phyloP scores from a whole-genome alignment of 2,797 vertebrate species.

The Distichodus sexfasciatus region DNA sequence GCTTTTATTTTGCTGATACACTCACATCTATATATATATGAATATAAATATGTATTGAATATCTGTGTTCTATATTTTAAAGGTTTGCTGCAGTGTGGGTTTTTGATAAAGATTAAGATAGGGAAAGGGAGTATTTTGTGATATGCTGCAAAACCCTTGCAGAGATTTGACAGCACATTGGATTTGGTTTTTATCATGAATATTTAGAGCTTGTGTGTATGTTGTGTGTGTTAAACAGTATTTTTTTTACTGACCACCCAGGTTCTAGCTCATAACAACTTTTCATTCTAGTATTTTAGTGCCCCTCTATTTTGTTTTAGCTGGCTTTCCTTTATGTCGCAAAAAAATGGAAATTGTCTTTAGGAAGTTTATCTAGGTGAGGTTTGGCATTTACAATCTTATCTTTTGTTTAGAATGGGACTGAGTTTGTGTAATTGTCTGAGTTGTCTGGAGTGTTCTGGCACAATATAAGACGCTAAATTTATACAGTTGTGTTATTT shows the following conservation, averaged over 20 bases:
- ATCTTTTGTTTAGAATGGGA: too few species aligned
- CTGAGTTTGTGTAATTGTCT: too few species aligned
- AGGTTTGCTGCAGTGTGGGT: constrained; percentile 67
- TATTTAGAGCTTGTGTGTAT: constrained; percentile 59
- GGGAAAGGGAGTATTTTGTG: constrained; percentile 47
- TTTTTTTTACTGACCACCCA: constrained; percentile 52
- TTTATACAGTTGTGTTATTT: too few species aligned
- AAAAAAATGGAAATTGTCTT: too few species aligned
- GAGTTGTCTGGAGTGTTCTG: too few species aligned
- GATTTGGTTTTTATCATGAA: constrained; percentile 58
- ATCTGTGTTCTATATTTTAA: constrained; percentile 64
- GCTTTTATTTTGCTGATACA: constrained; percentile 74
- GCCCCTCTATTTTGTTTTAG: background rate
- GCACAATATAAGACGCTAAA: too few species aligned
- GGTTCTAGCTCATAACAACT: constrained; percentile 28
- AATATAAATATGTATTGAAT: constrained; percentile 58
- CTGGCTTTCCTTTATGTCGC: too few species aligned
- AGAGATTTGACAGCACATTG: constrained; percentile 51
- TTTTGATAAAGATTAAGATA: constrained; percentile 53
- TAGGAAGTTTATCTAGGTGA: too few species aligned
- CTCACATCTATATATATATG: constrained; percentile 37
- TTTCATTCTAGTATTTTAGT: background rate
- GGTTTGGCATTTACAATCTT: too few species aligned
- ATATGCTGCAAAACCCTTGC: constrained; percentile 58
- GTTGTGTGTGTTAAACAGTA: constrained; percentile 53